Evolutionary conservation across 2,888 invertebrate genomes (phyloP).

Genomic region (Danaus chrysippus): DNA sequence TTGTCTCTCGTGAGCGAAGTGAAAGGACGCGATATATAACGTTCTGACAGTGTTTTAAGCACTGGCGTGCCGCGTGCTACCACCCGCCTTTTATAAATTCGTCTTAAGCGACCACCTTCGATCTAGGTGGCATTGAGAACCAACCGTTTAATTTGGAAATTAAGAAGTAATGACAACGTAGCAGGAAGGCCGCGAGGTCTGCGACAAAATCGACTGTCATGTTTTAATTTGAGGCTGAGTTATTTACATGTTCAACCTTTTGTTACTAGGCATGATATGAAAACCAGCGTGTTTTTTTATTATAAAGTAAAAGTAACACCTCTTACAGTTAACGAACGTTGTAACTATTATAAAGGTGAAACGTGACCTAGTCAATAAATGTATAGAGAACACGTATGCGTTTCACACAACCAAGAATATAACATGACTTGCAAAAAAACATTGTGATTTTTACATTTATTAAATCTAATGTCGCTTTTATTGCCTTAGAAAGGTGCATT

Average conservation of each 20-base stretch:
- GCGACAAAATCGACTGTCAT: constrained; percentile 58
- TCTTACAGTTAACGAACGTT: not conserved
- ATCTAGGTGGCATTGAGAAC: constrained; percentile 74
- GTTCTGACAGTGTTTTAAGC: constrained; percentile 58
- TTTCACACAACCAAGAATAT: constrained; percentile 38
- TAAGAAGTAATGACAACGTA: constrained; percentile 66
- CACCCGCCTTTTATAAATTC: constrained; percentile 74
- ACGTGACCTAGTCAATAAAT: constrained; percentile 45
- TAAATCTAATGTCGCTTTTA: constrained; percentile 37
- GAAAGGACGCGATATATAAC: constrained; percentile 75
- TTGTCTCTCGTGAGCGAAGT: constrained; percentile 66
- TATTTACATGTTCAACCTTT: constrained; percentile 41
- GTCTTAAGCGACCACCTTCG: constrained; percentile 64
- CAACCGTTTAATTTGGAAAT: constrained; percentile 76
- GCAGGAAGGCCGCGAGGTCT: constrained; percentile 71
- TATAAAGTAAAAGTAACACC: not conserved
- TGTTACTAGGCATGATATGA: constrained; percentile 20
- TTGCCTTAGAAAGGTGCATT: constrained; percentile 46
- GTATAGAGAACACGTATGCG: constrained; percentile 34
- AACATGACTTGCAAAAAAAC: constrained; percentile 41
- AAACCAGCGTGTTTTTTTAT: not conserved
- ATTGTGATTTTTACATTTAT: constrained; percentile 56
- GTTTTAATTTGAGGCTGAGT: constrained; percentile 37
- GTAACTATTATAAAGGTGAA: constrained; percentile 50
- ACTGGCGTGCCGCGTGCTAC: constrained; percentile 69